Percentiles rank a stretch among this genome's conserved stretches.
Conservation (phyloP, 2,797 vertebrate species). For the Gouania willdenowi region DNA sequence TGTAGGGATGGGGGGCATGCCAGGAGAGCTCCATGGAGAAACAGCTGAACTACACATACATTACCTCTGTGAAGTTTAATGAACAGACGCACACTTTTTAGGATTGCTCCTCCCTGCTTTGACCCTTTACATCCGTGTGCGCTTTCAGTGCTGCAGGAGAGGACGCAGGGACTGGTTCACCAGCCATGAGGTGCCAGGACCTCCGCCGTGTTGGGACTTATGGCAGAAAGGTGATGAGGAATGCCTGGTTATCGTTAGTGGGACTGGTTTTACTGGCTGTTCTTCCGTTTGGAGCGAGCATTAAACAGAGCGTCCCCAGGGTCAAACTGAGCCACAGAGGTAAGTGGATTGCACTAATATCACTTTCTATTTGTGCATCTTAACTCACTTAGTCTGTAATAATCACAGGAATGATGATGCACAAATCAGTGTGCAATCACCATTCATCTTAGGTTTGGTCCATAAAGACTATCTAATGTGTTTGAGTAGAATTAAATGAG, state of each 20-base stretch:
- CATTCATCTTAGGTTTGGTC: no score
- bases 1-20: slow-evolving; percentile 62
- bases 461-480: no score
- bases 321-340: slow-evolving; percentile 92
- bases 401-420: no score
- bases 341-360: no score
- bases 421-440: no score
- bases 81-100: slow-evolving; percentile 35
- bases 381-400: no score
- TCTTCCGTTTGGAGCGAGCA: slow-evolving; percentile 72
- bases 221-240: slow-evolving; percentile 53
- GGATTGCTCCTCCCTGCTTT: slow-evolving; percentile 56
- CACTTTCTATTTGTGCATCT: no score
- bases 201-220: no score
- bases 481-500: no score
- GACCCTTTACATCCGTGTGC: slow-evolving; percentile 48
- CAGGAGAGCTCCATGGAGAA: slow-evolving; percentile 73
- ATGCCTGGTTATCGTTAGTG: slow-evolving; percentile 66
- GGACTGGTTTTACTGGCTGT: slow-evolving; percentile 70
- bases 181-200: slow-evolving; percentile 49
- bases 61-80: slow-evolving; percentile 48
- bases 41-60: slow-evolving; percentile 55
- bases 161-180: slow-evolving; percentile 23
- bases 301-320: slow-evolving; percentile 88
- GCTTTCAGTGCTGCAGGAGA: no score